Base-by-base conservation (phyloP, 2,888 invertebrate genomes). In the Pollenia griseotomentosa region DNA sequence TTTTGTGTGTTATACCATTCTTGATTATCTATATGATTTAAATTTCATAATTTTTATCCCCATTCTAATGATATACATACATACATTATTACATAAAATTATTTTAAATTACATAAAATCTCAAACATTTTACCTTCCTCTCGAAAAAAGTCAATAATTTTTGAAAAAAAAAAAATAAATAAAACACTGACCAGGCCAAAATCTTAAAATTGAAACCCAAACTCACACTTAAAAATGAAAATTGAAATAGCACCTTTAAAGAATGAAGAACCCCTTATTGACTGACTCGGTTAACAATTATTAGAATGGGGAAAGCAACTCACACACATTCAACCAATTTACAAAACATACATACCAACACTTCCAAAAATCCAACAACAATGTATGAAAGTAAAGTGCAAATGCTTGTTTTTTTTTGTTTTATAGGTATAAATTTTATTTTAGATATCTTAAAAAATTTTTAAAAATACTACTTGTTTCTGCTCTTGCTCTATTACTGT, bases 231-330 rank as follows among this genome's bases (percentile, higher is more conserved):
- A 65, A 33, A 16, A 63, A 44, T 5, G 1, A 51, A 51, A 71
- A 11, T 73, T 71, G 63, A 7, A 65, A 73, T 63, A 73, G 48
- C 83, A 83, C 63, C 71, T 68, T 51, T 33, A 71, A 82, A 66
- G 61, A 53, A 16, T 23, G 23, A 40, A 19, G 23, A 59, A 12
- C 9, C 19, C 16, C 46, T 68, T 57, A 66, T 57, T 51, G 66
- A 75, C 82, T 51, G 74, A 75, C 82, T 75, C 61, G 74, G 68
- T 82, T 75, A 82, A 75, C 59, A 75, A 61, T 75, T 75, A 51
- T 57, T 33, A 46, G 68, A 61, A 68, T 75, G 61, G 19, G 68
- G 59, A 61, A 19, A 77, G 63, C 44, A 33, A 57, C 11, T 8
- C 46, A 16, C 33, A 51, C 42, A 48, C 46, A 55, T 16, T 14